Base-by-base conservation (phyloP, 2,113 vertebrate species). In the Lepus americanus region DNA sequence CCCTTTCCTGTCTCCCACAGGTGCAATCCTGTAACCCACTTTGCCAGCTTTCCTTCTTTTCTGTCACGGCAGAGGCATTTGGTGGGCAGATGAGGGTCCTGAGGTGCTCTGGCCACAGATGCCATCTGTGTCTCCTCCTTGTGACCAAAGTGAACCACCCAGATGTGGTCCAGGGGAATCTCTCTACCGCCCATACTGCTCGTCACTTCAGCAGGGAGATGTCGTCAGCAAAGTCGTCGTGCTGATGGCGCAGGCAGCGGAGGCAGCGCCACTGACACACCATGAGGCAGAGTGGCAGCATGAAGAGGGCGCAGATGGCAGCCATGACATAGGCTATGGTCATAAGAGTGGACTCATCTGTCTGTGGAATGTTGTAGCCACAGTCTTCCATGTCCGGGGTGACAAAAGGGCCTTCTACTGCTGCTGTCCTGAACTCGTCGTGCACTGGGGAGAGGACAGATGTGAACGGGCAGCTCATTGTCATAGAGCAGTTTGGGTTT, bases 271-370 rank as follows among this genome's bases (percentile, higher is more conserved):
- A 99, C 98, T 99, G 99, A 94, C 99, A 99, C 95, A 99, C 99
- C 99, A 99, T 99, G 97, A 99, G 99, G 98, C 99, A 99, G 94
- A 99, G 98, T 0, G 99, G 99, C 97, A 99, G 98, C 99, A 99
- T 99, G 98, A 99, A 99, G 95, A 99, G 99, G 17, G 99, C 99
- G 4, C 99, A 99, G 98, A 99, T 99, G 96, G 99, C 99, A 0
- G 99, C 99, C 99, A 99, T 99, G 94, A 99, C 99, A 70, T 99
- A 99, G 91, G 99, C 99, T 33, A 99, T 99, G 98, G 99, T 99
- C 99, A 99, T 99, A 44, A 99, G 98, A 0, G 99, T 99, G n/a
- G 99, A 99, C 97, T 99, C 99, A 5, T 99, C 99, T 0, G 99
- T 99, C 98, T 99, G 99, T 0, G 99, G 99, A 96, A 99, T 99